A percentile compares a stretch with the other conserved stretches of the same genome.
Conservation (phyloP, 1,140 invertebrate genomes). For the Diprion similis region DNA sequence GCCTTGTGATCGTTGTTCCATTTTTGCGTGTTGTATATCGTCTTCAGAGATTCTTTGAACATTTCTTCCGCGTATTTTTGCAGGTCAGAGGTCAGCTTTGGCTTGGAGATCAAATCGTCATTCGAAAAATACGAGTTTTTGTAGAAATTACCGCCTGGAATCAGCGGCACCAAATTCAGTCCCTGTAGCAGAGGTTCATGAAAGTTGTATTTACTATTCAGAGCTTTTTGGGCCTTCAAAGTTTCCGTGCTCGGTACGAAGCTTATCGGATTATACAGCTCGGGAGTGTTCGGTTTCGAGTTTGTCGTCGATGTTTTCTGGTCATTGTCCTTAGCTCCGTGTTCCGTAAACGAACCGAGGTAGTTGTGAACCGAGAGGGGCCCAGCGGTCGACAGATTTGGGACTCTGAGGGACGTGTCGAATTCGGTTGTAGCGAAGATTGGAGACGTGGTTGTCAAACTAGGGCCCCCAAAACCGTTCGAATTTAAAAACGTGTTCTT, state of each 20-base stretch:
- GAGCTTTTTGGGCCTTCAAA: slow-evolving; percentile 47
- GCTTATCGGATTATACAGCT: slow-evolving; percentile 54
- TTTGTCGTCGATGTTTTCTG: slow-evolving; percentile 16
- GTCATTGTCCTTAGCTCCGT: slow-evolving; percentile 38
- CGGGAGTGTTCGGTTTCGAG: slow-evolving; percentile 23
- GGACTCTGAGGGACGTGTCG: slow-evolving; percentile 40
- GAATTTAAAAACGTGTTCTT: slow-evolving; percentile 38
- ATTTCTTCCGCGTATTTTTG: slow-evolving; percentile 58
- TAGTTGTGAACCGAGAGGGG: slow-evolving; percentile 39
- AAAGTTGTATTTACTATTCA: slow-evolving; percentile 45
- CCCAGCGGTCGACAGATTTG: slow-evolving; percentile 26
- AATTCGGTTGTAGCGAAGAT: slow-evolving; percentile 46
- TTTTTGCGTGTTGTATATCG: slow-evolving; percentile 57
- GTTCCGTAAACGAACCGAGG: slow-evolving; percentile 47
- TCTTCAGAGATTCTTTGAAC: slow-evolving; percentile 57
- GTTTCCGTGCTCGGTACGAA: slow-evolving; percentile 55
- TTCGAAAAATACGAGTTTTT: slow-evolving; percentile 42
- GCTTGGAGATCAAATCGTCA: slow-evolving; percentile 41
- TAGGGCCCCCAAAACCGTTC: slow-evolving; percentile 42
- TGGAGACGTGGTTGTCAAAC: slow-evolving; percentile 55
- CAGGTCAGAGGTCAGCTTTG: slow-evolving; percentile 49
- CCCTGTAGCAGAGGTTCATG: slow-evolving; percentile 42
- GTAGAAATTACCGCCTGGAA: slow-evolving; percentile 54
- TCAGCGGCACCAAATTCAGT: slow-evolving; percentile 47
- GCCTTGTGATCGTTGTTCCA: slow-evolving; percentile 52